A percentile compares a stretch with the other conserved stretches of the same genome.
These are phyloP conservation scores for Kobus ellipsiprymnus DNA, from an alignment of 2,113 vertebrate genomes.

Conservation along the genomic window DNA sequence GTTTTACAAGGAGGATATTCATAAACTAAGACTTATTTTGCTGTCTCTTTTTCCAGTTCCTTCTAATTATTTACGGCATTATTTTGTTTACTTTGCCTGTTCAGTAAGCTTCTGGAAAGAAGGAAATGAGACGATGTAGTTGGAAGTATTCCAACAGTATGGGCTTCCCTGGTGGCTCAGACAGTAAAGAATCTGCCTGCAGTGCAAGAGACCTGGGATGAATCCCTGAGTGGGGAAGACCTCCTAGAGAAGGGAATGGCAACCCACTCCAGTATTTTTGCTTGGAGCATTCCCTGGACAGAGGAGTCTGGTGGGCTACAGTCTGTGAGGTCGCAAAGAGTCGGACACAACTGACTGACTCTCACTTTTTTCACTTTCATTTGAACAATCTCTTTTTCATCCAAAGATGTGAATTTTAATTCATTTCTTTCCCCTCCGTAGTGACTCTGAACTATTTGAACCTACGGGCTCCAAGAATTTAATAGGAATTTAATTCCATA, in stretches of 20 bases:
- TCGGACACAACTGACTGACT: background rate
- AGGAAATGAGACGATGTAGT: background rate
- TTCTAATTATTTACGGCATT: background rate
- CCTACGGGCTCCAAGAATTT: background rate
- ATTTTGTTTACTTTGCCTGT: background rate
- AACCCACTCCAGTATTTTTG: background rate
- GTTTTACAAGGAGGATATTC: background rate
- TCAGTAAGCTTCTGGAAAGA: background rate
- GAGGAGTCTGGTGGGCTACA: background rate
- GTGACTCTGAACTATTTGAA: background rate
- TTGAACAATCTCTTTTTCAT: background rate
- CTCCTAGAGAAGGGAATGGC: background rate
- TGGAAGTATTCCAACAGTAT: background rate
- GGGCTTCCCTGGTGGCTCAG: background rate
- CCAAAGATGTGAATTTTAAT: background rate
- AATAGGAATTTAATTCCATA: background rate
- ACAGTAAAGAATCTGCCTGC: background rate
- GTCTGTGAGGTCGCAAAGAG: accelerated
- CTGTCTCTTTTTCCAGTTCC: background rate
- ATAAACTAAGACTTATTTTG: background rate
- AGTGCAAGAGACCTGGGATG: background rate
- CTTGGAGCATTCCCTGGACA: background rate
- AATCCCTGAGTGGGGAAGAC: background rate
- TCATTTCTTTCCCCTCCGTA: background rate
- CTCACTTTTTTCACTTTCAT: background rate